Conservation (phyloP, 64 coral and sea anemone genomes). For the Porites lutea region DNA sequence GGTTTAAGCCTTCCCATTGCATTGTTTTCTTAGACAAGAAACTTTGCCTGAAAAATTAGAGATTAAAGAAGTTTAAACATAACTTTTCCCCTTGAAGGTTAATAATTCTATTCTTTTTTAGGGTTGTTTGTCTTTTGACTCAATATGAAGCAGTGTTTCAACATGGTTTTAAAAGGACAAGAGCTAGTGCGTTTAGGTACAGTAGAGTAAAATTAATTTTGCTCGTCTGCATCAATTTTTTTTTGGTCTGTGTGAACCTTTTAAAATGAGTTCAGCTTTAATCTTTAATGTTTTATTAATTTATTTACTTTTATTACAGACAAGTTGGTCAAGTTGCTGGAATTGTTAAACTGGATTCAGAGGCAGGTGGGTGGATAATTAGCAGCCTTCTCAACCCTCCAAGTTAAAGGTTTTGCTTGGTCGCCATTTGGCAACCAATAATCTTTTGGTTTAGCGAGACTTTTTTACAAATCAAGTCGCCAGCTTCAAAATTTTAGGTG, state of each 20-base stretch:
- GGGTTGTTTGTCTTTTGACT: conserved; percentile 86
- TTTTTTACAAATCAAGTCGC: no score
- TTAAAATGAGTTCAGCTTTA: neutral
- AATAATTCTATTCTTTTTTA: neutral
- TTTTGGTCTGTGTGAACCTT: neutral
- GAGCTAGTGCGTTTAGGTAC: conserved; percentile 87
- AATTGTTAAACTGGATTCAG: conserved; percentile 81
- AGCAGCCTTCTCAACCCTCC: no score
- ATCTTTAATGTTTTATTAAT: neutral
- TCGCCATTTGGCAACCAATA: no score
- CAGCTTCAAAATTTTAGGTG: no score
- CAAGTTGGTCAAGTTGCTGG: conserved; percentile 93
- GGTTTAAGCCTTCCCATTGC: no score
- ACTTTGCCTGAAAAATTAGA: no score
- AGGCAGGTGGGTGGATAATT: conserved; percentile 64
- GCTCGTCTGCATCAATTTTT: neutral
- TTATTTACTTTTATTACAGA: conserved; percentile 35
- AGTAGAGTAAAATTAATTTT: neutral
- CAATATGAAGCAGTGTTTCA: conserved; percentile 82
- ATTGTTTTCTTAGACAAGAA: no score
- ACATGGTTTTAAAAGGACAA: conserved; percentile 91
- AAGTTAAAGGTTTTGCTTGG: no score
- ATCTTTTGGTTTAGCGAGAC: no score
- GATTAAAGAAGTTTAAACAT: neutral
- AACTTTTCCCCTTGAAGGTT: no score